Base-by-base conservation (phyloP, 2,888 invertebrate species). In the Oscheius sp. region DNA sequence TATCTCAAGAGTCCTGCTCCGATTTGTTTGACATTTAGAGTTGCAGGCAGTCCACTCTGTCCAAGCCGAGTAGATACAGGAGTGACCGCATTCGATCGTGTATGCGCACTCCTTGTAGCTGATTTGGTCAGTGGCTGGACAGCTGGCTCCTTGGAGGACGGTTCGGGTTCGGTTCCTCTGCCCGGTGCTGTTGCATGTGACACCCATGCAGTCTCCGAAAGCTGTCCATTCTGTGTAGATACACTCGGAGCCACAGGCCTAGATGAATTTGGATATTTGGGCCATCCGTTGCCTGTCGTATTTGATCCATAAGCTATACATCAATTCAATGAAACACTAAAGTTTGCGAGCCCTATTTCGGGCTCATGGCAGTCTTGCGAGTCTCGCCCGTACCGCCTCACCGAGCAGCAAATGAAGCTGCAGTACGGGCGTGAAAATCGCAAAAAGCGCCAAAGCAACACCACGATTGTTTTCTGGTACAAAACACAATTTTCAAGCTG, bases 201-300 rank as follows among this genome's bases (percentile, higher is more conserved):
- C 71, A 62, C 72, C 42, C 42, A 42, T 75, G 35, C 75, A 75
- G 11, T n/a, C 37, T 11, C 63, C 48, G 47, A 60, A 75, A 13
- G 71, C 47, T 9, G 68, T 65, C 75, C 75, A 75, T 42, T 75
- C 75, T 4, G 55, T 48, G 51, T 71, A 75, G 50, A 75, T 72
- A 57, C 75, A 75, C 4, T 50, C 50, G 2, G 59, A 32, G 9
- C 32, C 50, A 60, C 74, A 74, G 10, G 35, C 74, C 74, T 74
- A 51, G 21, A 68, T 37, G 11, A 13, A 1, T 55, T 21, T 35
- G 7, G 10, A 65, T 32, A 21, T 42, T 42, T 42, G 35, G 60
- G 0, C 21, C 21, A 21, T 21, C 21, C 21, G 21, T 21, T 21
- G 21, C 21, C 21, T 21, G 21, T 21, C 21, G 21, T 21, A 21